Evolutionary conservation across 2,797 vertebrate genomes (phyloP).

Genomic region (Clangula hyemalis): DNA sequence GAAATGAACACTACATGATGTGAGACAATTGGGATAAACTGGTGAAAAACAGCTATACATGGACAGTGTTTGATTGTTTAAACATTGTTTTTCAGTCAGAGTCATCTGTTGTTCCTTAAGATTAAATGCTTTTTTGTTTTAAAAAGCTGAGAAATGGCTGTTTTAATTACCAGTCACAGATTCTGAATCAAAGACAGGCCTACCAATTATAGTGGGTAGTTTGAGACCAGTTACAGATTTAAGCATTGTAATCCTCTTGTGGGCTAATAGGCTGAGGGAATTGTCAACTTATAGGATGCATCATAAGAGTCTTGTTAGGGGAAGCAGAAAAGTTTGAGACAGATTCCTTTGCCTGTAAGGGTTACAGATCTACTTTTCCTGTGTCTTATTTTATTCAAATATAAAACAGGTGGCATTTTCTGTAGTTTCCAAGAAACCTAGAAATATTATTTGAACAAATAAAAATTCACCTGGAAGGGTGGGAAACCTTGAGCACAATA

Average conservation of each 20-base stretch:
- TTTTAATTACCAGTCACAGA: not conserved
- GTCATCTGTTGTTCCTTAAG: not conserved
- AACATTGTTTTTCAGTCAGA: not conserved
- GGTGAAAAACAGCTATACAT: not conserved
- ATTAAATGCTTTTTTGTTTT: not conserved
- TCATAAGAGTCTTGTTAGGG: not conserved
- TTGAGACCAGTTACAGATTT: not conserved
- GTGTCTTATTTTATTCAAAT: not conserved
- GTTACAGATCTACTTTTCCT: not conserved
- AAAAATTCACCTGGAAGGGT: not conserved
- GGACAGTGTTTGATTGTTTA: not conserved
- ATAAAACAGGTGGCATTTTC: not conserved
- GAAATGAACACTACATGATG: not conserved
- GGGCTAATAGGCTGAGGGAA: not conserved
- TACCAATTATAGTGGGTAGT: fast-evolving
- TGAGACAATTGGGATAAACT: not conserved
- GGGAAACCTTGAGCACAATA: not conserved
- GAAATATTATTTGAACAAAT: not conserved
- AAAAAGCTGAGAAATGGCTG: not conserved
- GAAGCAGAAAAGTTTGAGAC: not conserved
- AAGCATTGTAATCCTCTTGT: not conserved
- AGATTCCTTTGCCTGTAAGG: not conserved
- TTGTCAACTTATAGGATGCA: not conserved
- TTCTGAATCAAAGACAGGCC: not conserved
- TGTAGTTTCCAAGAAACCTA: not conserved